phyloP scores from a whole-genome alignment of 2,113 vertebrate genomes.

The Phylloscopus whistleri region DNA sequence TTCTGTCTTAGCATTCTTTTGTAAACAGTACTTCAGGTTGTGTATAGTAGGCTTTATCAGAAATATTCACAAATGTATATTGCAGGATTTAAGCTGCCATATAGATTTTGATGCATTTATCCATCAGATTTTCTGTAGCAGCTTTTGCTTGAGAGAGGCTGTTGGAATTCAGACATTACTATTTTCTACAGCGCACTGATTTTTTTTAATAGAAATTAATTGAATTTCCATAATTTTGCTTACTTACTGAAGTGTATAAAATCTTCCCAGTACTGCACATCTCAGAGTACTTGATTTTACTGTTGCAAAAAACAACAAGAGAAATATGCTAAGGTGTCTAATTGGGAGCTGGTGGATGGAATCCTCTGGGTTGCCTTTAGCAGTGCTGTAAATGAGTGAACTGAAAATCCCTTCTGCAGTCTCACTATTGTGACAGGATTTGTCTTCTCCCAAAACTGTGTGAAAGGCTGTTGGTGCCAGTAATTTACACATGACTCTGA shows the following conservation, averaged over 20 bases:
- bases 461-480: background rate
- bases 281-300: background rate
- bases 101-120: background rate
- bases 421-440: background rate
- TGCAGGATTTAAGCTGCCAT: background rate
- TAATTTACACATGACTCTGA: background rate
- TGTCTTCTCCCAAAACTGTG: background rate
- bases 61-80: background rate
- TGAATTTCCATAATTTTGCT: background rate
- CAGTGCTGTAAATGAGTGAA: background rate
- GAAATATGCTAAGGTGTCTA: background rate
- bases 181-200: background rate
- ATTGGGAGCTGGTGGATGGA: background rate
- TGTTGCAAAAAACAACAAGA: background rate
- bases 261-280: background rate
- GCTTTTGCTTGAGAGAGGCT: background rate
- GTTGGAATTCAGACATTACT: background rate
- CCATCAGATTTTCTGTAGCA: background rate
- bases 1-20: background rate
- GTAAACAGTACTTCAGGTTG: background rate
- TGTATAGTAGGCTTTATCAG: background rate
- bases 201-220: accelerated
- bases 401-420: background rate
- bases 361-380: background rate
- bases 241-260: background rate